Conservation (phyloP, 2,797 vertebrate species). For the Mormyrus hasselquistii region DNA sequence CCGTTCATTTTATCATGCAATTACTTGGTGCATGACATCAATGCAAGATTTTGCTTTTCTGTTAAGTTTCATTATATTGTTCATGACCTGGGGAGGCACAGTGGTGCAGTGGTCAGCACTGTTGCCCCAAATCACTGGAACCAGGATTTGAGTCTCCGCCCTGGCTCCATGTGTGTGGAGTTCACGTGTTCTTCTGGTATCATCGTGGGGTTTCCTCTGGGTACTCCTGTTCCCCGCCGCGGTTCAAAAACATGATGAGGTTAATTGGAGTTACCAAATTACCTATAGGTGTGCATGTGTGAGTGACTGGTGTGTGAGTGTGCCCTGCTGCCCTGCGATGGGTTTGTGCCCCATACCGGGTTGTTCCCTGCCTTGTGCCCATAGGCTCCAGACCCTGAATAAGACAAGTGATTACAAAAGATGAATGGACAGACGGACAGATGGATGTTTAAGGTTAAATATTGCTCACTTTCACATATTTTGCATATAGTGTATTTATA, state of each 20-base stretch:
- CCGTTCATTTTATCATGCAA: background rate
- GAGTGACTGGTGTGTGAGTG: background rate
- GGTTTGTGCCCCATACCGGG: background rate
- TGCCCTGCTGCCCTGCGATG: background rate
- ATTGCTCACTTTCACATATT: background rate
- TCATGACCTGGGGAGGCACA: background rate
- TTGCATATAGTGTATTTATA: background rate
- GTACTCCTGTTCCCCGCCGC: background rate
- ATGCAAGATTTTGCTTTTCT: background rate
- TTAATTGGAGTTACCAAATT: background rate
- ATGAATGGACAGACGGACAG: background rate
- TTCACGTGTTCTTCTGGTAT: background rate
- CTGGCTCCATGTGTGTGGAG: background rate
- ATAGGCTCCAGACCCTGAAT: background rate
- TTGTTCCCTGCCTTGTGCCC: background rate
- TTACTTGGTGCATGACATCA: background rate
- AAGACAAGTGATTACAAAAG: background rate
- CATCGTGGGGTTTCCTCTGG: background rate
- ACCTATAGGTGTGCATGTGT: background rate
- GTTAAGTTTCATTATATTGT: background rate
- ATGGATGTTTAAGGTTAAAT: background rate
- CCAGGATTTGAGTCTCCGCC: background rate
- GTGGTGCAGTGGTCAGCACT: background rate
- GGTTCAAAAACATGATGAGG: background rate
- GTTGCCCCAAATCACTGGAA: background rate